phyloP scores from a whole-genome alignment of 2,113 vertebrate genomes.

The Megaceryle torquata region DNA sequence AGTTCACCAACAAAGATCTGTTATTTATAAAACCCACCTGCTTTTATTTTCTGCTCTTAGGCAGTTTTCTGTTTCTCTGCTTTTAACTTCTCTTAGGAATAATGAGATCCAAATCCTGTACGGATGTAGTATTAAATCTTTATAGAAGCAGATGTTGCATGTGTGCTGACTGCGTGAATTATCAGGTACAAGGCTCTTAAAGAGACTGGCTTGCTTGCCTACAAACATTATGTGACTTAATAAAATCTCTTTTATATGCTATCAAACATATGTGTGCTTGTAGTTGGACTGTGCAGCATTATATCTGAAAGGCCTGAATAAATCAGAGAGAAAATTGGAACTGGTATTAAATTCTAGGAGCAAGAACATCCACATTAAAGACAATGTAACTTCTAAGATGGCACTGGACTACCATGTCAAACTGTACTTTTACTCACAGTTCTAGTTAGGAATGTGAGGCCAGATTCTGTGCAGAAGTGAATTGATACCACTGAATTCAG shows the following conservation, averaged over 20 bases:
- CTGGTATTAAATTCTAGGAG: not conserved
- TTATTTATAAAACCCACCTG: conserved; percentile 4
- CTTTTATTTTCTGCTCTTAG: not conserved
- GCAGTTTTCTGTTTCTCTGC: not conserved
- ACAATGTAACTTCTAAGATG: not conserved
- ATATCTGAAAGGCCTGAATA: not conserved
- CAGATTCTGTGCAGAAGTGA: not conserved
- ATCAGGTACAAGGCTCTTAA: conserved; percentile 19
- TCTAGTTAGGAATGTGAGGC: not conserved
- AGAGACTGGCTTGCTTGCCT: not conserved
- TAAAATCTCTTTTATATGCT: conserved; percentile 36
- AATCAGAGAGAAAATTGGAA: not conserved
- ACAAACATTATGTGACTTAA: not conserved
- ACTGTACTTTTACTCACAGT: not conserved
- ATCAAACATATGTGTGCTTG: not conserved
- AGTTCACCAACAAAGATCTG: not conserved
- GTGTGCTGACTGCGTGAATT: not conserved
- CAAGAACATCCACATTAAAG: not conserved
- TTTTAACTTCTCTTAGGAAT: not conserved
- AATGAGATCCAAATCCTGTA: not conserved
- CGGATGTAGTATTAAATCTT: not conserved
- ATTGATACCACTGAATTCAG: not conserved
- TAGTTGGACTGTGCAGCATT: not conserved
- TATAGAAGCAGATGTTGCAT: conserved; percentile 23
- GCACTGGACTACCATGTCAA: not conserved